A percentile compares a stretch with the other conserved stretches of the same genome.
These are phyloP conservation scores for Tuberolachnus salignus DNA, from an alignment of 2,888 invertebrate species.

Conservation along the genomic window DNA sequence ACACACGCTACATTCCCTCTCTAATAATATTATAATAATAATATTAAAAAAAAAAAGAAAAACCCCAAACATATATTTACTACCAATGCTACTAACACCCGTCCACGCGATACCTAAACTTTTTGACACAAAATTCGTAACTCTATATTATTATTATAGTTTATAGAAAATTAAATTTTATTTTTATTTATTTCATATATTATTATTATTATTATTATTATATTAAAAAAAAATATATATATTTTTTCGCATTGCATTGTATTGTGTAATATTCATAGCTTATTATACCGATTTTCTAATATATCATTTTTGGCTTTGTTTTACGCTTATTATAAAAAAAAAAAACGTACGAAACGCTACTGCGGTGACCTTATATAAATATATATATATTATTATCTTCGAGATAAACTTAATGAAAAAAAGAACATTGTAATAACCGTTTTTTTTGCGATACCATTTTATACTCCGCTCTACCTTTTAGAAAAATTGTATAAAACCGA, in stretches of 20 bases:
- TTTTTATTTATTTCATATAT: conserved; percentile 39
- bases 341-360: neutral
- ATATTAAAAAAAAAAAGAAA: neutral
- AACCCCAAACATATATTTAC: conserved; percentile 11
- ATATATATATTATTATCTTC: neutral
- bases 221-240: conserved; percentile 32
- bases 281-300: conserved; percentile 31
- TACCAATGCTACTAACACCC: conserved; percentile 47
- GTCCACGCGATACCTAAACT: conserved; percentile 17
- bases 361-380: neutral
- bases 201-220: conserved; percentile 41
- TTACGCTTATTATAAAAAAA: conserved; percentile 42
- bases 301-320: conserved; percentile 51
- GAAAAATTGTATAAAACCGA: conserved; percentile 9
- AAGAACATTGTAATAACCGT: conserved; percentile 14
- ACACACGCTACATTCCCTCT: conserved; percentile 49
- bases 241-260: conserved; percentile 26
- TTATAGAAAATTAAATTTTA: conserved; percentile 34
- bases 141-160: conserved; percentile 39
- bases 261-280: conserved; percentile 33
- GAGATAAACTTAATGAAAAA: neutral
- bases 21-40: conserved; percentile 14
- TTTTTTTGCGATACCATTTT: neutral
- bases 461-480: neutral
- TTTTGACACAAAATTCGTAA: conserved; percentile 43